phyloP scores from a whole-genome alignment of 2,113 vertebrate genomes.

The Perognathus longimembris region DNA sequence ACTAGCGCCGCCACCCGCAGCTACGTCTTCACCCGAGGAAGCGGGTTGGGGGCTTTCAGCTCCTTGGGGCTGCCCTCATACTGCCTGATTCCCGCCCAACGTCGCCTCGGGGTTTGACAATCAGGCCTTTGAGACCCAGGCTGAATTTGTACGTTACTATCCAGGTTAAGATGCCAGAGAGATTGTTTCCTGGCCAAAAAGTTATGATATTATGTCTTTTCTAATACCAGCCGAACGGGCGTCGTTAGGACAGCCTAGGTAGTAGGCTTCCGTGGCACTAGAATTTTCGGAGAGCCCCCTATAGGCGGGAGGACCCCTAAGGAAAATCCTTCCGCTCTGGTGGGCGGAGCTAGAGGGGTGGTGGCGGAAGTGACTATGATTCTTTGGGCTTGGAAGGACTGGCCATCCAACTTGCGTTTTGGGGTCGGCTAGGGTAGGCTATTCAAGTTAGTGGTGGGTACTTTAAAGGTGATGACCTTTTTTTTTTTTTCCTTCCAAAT shows the following conservation, averaged over 20 bases:
- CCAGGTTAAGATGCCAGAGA: not conserved
- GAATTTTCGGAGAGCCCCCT: slow-evolving; percentile 53
- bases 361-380: not conserved
- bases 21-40: slow-evolving; percentile 53
- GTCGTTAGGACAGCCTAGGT: not conserved
- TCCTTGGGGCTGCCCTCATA: not conserved
- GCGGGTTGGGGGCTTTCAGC: slow-evolving; percentile 39
- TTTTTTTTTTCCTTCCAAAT: not conserved
- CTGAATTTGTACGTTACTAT: not conserved
- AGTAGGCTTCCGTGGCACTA: not conserved
- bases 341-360: not conserved
- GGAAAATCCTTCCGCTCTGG: slow-evolving; percentile 20
- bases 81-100: slow-evolving; percentile 55
- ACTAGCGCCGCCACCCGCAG: not conserved
- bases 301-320: slow-evolving; percentile 63
- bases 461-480: not conserved
- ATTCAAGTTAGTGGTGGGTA: not conserved
- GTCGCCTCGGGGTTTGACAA: not conserved
- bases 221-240: slow-evolving; percentile 67
- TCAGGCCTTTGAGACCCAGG: accelerated
- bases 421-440: accelerated
- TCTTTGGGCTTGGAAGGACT: accelerated
- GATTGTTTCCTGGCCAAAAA: not conserved
- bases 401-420: accelerated
- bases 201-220: not conserved